Conservation (phyloP, 1,140 invertebrate species). For the Euura saliciscinereae region DNA sequence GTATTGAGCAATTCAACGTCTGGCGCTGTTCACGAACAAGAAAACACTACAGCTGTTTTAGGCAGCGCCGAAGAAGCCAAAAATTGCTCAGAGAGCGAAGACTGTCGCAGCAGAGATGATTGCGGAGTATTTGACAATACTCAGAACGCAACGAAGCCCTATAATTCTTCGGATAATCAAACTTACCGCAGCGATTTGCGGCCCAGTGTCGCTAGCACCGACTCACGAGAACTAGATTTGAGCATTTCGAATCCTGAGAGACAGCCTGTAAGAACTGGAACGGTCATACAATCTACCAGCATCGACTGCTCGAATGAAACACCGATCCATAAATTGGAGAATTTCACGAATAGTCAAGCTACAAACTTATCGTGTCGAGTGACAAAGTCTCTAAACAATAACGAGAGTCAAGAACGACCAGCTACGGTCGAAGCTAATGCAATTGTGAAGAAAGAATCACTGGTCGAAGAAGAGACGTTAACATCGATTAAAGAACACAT, state of each 20-base stretch:
- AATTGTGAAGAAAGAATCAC: not conserved
- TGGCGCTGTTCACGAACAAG: conserved; percentile 35
- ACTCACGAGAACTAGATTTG: not conserved
- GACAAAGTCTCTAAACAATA: not conserved
- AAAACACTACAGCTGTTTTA: not conserved
- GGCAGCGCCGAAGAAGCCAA: not conserved
- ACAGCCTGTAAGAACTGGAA: not conserved
- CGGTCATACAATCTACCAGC: not conserved
- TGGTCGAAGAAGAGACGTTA: not conserved
- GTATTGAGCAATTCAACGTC: conserved; percentile 31
- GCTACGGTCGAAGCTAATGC: not conserved
- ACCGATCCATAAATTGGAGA: not conserved
- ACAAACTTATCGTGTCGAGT: not conserved
- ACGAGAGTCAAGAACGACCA: not conserved
- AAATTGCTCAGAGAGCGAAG: not conserved
- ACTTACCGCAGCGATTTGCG: not conserved
- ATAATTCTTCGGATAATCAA: not conserved
- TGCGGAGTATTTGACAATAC: not conserved
- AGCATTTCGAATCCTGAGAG: not conserved
- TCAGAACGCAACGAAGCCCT: not conserved
- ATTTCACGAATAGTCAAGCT: not conserved
- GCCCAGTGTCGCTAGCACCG: not conserved
- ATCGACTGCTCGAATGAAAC: not conserved
- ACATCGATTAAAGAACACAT: not conserved
- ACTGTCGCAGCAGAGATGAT: not conserved